Base-by-base conservation (phyloP, 2,797 vertebrate species). In the Nyctalus aviator region DNA sequence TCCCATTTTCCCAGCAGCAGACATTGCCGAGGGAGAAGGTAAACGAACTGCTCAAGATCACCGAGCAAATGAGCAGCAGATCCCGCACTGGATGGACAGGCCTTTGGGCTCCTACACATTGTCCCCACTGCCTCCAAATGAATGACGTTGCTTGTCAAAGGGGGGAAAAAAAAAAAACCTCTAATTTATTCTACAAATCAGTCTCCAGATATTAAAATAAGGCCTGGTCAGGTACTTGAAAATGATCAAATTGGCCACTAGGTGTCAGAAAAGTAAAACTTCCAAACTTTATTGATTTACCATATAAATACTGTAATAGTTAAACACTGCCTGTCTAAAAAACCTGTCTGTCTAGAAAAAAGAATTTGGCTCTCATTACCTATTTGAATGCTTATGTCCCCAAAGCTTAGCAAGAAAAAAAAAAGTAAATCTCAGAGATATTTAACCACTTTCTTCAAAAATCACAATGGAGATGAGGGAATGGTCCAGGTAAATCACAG, bases 241-340 rank as follows among this genome's bases (percentile, higher is more conserved):
- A 77, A 81, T 62, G 0, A 68, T 27, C 75, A 75, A 64, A 72
- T 8, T 68, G 75, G 93, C 72, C 85, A 88, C 71, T 55, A 91
- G 90, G 66, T 91, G 88, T 82, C 92, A 89, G 12, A 48, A 50
- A 69, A 78, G 66, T 48, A 55, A 90, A 90, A 23, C 53, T 41
- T 53, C 4, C 30, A 46, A 8, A 64, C 82, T 69, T 78, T 21
- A 41, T 30, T 8, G 23, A 15, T 48, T 48, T 12, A 68, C 81
- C 62, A 25, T 17, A 48, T 66, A 32, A 64, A 82, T 32, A 82
- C 37, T n/a, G 0, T 30, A 59, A n/a, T 7, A 59, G 44, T 41
- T 83, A 66, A 72, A 92, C 32, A 76, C 46, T 50, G 46, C 35
- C 35, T 37, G 37, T 37, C 37, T 37, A 41, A 59, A 27, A 27